Conservation (phyloP, 2,888 invertebrate genomes). For the Invenusta paracnida region DNA sequence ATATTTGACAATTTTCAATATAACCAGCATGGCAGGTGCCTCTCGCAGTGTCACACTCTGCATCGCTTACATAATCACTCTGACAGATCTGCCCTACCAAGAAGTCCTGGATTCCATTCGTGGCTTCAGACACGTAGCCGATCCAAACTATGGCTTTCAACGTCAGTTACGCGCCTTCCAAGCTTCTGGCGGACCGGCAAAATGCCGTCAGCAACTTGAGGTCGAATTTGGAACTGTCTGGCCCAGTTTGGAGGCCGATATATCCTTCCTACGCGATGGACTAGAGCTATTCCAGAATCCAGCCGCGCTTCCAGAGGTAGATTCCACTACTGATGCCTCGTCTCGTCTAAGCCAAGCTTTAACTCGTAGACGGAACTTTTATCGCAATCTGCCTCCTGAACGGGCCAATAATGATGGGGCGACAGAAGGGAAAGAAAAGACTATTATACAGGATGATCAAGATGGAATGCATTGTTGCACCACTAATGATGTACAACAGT, state of each 20-base stretch:
- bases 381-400: too few species aligned
- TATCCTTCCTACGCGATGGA: not conserved
- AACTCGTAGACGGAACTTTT: too few species aligned
- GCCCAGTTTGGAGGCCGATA: not conserved
- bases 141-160: slow-evolving; percentile 9
- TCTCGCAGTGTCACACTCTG: slow-evolving; percentile 10
- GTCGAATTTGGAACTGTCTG: not conserved
- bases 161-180: not conserved
- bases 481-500: too few species aligned
- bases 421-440: too few species aligned
- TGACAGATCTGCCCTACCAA: not conserved
- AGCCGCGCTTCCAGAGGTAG: too few species aligned
- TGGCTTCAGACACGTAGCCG: not conserved
- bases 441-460: too few species aligned
- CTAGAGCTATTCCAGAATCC: too few species aligned
- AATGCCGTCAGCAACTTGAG: not conserved
- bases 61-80: not conserved
- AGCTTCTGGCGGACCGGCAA: not conserved
- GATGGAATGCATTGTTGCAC: too few species aligned
- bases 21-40: not conserved
- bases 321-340: too few species aligned
- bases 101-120: not conserved
- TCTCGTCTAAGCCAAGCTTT: too few species aligned
- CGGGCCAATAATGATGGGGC: too few species aligned
- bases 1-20: too few species aligned